Conservation (phyloP, 1,140 invertebrate genomes). For the Solenopsis invicta region DNA sequence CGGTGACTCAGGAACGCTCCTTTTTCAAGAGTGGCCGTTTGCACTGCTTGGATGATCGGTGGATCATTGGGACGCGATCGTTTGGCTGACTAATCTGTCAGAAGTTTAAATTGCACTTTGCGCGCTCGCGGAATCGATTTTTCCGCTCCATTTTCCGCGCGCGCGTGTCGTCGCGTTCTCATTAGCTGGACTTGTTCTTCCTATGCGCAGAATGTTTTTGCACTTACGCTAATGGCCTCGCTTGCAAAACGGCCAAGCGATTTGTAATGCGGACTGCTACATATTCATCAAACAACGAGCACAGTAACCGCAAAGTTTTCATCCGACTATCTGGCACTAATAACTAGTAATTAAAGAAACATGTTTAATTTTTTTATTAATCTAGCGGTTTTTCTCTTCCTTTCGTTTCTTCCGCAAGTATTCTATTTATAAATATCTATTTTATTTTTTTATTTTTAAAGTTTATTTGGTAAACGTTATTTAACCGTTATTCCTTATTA, state of each 20-base stretch:
- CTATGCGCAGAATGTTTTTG: conserved; percentile 27
- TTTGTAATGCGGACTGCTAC: conserved; percentile 15
- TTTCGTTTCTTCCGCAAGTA: background rate
- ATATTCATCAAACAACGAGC: conserved; percentile 30
- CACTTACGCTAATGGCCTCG: conserved; percentile 27
- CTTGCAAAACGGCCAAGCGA: conserved; percentile 18
- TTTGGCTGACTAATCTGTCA: conserved; percentile 63
- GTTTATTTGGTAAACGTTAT: background rate
- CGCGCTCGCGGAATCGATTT: conserved; percentile 46
- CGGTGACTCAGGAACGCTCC: conserved; percentile 70
- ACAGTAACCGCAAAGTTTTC: background rate
- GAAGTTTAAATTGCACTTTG: conserved; percentile 15
- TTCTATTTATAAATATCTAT: background rate
- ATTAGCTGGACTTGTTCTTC: conserved; percentile 35
- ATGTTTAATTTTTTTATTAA: background rate
- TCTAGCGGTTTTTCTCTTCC: too few relatives aligned
- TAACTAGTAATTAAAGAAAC: conserved; percentile 2
- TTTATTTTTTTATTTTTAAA: background rate
- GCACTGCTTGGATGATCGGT: conserved; percentile 39
- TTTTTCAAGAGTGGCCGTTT: conserved; percentile 69
- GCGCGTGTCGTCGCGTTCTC: conserved; percentile 51
- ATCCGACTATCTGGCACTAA: background rate
- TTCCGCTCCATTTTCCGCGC: conserved; percentile 48
- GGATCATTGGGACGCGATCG: conserved; percentile 54
- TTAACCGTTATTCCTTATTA: background rate